These are phyloP conservation scores for rabbit (Oryctolagus cuniculus) DNA, from an alignment of 2,113 vertebrate species.

Conservation along the genomic window DNA sequence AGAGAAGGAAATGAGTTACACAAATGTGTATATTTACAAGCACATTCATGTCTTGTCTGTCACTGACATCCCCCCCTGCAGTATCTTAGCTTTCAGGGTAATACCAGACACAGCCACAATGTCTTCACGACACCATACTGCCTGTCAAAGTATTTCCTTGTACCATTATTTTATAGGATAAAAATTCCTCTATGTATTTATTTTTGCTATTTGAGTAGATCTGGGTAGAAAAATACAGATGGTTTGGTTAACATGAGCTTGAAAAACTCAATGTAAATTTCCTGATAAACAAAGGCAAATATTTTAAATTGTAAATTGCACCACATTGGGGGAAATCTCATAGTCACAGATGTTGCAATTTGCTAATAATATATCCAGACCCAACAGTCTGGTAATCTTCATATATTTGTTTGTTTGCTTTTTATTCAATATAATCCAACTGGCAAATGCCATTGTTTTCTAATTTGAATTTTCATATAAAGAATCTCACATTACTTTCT, in stretches of 20 bases:
- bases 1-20: not conserved
- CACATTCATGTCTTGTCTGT: not conserved
- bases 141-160: not conserved
- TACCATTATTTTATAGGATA: not conserved
- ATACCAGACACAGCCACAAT: not conserved
- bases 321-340: not conserved
- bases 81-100: not conserved
- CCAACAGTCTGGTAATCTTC: not conserved
- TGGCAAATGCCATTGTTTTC: not conserved
- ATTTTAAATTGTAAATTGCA: slow-evolving; percentile 45
- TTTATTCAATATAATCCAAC: slow-evolving; percentile 22
- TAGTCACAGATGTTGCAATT: not conserved
- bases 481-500: not conserved
- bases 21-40: not conserved
- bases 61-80: not conserved
- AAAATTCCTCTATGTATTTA: not conserved
- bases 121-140: not conserved
- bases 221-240: not conserved
- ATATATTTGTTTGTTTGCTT: not conserved
- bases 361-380: not conserved
- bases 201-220: not conserved
- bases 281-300: slow-evolving; percentile 31
- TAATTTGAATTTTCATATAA: not conserved
- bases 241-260: not conserved
- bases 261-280: slow-evolving; percentile 52